Percentiles rank a stretch among this genome's conserved stretches.
phyloP scores from a whole-genome alignment of 2,113 vertebrate species.

The Gorilla gorilla region DNA sequence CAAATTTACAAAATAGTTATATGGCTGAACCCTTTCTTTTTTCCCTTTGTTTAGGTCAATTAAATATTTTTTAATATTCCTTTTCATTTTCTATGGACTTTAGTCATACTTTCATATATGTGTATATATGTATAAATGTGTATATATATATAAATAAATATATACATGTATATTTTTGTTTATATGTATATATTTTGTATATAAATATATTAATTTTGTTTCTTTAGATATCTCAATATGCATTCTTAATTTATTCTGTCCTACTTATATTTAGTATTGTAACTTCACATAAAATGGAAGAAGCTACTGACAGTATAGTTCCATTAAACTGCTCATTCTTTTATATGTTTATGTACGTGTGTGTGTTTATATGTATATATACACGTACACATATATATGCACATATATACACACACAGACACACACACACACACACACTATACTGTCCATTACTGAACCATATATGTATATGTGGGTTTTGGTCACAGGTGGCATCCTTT shows the following conservation, averaged over 20 bases:
- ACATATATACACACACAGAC: too few relatives aligned
- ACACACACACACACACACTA: too few relatives aligned
- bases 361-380: background rate
- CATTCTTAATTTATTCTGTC: background rate
- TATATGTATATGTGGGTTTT: background rate
- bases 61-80: background rate
- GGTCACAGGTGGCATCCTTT: background rate
- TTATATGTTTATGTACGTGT: background rate
- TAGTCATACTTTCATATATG: background rate
- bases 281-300: background rate
- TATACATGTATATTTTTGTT: background rate
- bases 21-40: background rate
- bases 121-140: background rate
- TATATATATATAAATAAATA: background rate
- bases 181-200: background rate
- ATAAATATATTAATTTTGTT: background rate
- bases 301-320: background rate
- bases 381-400: too few relatives aligned
- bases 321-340: background rate
- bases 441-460: too few relatives aligned
- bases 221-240: background rate
- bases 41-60: background rate
- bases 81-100: background rate
- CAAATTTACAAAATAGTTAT: background rate
- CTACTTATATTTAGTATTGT: background rate